Percentiles rank a stretch among this genome's conserved stretches.
These are phyloP conservation scores for Sebastes goodei DNA, from an alignment of 2,797 vertebrate species.

Conservation along the genomic window DNA sequence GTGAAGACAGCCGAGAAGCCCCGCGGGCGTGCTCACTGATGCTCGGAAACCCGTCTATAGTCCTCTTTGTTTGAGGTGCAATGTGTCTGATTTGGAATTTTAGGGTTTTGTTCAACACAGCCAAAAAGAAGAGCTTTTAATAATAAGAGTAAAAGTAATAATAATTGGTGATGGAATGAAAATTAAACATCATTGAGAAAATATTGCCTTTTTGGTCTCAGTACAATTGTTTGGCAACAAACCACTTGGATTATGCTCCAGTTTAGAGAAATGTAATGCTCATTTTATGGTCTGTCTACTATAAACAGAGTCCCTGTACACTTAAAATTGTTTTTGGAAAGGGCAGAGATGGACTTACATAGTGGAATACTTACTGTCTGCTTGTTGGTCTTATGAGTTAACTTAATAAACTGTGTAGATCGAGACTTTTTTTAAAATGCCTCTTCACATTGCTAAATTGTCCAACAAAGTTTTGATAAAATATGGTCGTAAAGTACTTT, in stretches of 20 bases:
- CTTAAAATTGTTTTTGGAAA: not conserved
- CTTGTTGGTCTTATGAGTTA: not conserved
- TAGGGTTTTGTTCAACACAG: not conserved
- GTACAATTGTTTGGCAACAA: not conserved
- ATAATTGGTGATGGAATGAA: not conserved
- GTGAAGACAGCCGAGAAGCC: too few relatives aligned
- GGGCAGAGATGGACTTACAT: not conserved
- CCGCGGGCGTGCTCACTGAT: not conserved
- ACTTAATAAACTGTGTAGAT: not conserved
- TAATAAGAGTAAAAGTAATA: not conserved
- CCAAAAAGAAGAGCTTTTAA: not conserved
- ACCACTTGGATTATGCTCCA: not conserved
- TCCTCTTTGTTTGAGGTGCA: not conserved
- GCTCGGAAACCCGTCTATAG: not conserved
- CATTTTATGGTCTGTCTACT: not conserved
- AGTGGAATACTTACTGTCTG: not conserved
- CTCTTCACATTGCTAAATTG: not conserved
- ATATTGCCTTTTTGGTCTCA: not conserved
- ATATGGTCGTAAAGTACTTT: not conserved
- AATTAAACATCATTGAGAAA: not conserved
- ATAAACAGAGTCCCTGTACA: not conserved
- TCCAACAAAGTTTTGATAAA: not conserved
- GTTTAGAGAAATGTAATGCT: not conserved
- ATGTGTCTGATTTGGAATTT: not conserved
- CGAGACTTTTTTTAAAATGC: not conserved